Percentiles rank a stretch among this genome's conserved stretches.
phyloP scores from a whole-genome alignment of 2,797 vertebrate genomes.

The Hydrophis major region DNA sequence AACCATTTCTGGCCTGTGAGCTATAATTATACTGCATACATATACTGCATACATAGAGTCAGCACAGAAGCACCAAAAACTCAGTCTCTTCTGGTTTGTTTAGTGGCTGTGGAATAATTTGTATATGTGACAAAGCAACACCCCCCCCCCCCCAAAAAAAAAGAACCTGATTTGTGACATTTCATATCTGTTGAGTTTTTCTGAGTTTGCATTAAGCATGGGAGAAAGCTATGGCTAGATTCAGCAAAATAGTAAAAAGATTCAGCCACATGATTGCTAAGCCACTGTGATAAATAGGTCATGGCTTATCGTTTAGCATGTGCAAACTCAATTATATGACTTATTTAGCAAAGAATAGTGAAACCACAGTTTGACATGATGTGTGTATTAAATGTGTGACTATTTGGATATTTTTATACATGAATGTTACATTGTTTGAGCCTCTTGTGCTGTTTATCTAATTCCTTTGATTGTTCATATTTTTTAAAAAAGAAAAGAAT shows the following conservation, averaged over 20 bases:
- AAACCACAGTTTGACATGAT: background rate
- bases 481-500: background rate
- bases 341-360: background rate
- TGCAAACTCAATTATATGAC: background rate
- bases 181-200: background rate
- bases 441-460: background rate
- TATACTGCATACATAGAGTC: background rate
- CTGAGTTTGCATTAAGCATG: background rate
- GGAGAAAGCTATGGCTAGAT: fast-evolving
- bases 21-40: constrained; percentile 14
- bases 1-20: constrained; percentile 28
- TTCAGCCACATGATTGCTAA: background rate
- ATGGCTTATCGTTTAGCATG: background rate
- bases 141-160: no score
- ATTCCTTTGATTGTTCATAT: background rate
- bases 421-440: background rate
- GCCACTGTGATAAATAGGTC: background rate
- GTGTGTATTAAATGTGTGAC: background rate
- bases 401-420: background rate
- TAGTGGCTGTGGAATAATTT: background rate
- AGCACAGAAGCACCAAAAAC: constrained; percentile 9
- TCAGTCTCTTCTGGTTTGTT: background rate
- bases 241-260: background rate
- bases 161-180: background rate
- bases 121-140: constrained; percentile 17